Conservation (phyloP, 2,888 invertebrate species). For the Macaria notata region DNA sequence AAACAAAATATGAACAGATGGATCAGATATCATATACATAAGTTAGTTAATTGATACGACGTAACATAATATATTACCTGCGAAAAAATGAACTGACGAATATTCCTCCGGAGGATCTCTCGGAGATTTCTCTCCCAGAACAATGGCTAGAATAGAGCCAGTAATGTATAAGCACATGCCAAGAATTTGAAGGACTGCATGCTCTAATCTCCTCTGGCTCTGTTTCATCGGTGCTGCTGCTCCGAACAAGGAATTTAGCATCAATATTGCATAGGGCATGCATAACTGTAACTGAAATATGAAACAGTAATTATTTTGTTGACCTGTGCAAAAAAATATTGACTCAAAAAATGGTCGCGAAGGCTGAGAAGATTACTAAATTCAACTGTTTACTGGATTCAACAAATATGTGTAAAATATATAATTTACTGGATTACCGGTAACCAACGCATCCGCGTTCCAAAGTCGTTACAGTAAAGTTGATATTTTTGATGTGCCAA, state of each 20-base stretch:
- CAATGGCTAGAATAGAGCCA: conserved; percentile 24
- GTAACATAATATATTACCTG: neutral
- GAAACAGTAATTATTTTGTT: neutral
- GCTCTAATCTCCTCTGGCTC: conserved; percentile 39
- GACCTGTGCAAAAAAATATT: too few relatives aligned
- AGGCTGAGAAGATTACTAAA: too few relatives aligned
- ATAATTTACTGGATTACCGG: too few relatives aligned
- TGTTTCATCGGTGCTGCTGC: conserved; percentile 41
- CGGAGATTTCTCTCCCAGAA: conserved; percentile 6
- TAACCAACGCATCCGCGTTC: too few relatives aligned
- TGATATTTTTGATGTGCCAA: too few relatives aligned
- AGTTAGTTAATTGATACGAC: too few relatives aligned
- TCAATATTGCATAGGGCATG: conserved; percentile 45
- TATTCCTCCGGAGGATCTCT: neutral
- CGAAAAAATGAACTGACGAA: neutral
- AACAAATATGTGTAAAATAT: too few relatives aligned
- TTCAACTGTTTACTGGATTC: too few relatives aligned
- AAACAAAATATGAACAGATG: too few relatives aligned
- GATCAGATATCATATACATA: too few relatives aligned
- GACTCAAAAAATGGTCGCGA: too few relatives aligned
- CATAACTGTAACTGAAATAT: conserved; percentile 47
- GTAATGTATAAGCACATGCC: conserved; percentile 30
- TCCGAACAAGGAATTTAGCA: conserved; percentile 42
- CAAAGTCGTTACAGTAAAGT: too few relatives aligned
- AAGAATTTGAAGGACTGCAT: conserved; percentile 37